Evolutionary conservation across 2,113 vertebrate species (phyloP).

Genomic region (Aegotheles bennettii): DNA sequence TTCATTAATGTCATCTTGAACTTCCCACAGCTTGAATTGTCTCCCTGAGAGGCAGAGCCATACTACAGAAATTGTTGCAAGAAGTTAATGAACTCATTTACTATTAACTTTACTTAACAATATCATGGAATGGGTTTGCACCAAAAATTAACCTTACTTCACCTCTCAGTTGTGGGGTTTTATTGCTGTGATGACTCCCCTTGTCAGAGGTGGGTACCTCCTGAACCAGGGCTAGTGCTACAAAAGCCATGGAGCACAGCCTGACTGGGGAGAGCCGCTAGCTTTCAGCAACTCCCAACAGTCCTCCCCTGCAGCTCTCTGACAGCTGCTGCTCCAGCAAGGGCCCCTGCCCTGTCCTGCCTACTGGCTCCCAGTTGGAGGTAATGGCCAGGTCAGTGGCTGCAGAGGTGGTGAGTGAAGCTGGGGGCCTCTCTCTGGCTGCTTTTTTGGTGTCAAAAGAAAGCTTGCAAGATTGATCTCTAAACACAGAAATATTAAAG

Average conservation of each 20-base stretch:
- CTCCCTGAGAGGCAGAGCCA: background rate
- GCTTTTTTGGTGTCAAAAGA: background rate
- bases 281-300: background rate
- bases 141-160: background rate
- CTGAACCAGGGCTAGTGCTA: background rate
- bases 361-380: rapidly evolving
- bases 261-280: rapidly evolving
- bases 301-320: background rate
- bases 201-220: background rate
- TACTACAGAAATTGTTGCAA: background rate
- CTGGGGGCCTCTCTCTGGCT: background rate
- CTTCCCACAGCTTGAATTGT: background rate
- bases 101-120: background rate
- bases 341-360: background rate
- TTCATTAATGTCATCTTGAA: background rate
- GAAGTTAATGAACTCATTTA: background rate
- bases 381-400: background rate
- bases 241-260: background rate
- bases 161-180: background rate
- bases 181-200: background rate
- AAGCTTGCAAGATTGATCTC: too few relatives aligned
- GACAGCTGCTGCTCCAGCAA: rapidly evolving
- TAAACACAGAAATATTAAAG: background rate
- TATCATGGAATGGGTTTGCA: background rate
- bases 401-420: rapidly evolving